Base-by-base conservation (phyloP, 2,113 vertebrate species). In the human (Homo sapiens) region DNA sequence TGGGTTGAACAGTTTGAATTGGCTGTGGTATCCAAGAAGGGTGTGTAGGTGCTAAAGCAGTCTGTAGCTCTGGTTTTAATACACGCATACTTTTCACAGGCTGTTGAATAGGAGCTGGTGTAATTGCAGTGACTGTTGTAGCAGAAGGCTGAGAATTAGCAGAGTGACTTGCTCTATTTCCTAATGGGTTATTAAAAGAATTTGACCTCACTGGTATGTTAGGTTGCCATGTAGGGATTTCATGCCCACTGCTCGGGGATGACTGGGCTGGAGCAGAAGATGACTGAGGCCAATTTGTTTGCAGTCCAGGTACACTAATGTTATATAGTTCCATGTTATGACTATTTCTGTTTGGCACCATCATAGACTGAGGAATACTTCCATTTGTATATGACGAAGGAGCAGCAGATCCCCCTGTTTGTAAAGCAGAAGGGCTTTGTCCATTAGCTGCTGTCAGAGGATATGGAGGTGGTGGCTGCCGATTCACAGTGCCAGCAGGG, bases 81-180 rank as follows among this genome's bases (percentile, higher is more conserved):
- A 99, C 99, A 0, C 99, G 99, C 98, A 99, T 99, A 93, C 99
- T 99, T 97, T 99, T 99, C 32, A 99, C 99, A 0, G 99, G 99
- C 43, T 99, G 99, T 94, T 99, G 99, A 98, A 99, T 99, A 94
- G 99, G 99, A 32, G 99, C 99, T 57, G 99, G 99, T 0, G 99
- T 99, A 97, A 99, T 99, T 76, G 99, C 99, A 0, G 99, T 99
- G 96, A 99, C 99, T 0, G 99, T 99, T 30, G 99, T 99, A 95
- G 99, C 99, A 0, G 99, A 99, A 30, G 99, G 99, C 96, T 99
- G 99, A 38, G 99, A 99, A 98, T 98, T 99, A 98, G 99, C 93
- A 0, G 98, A 95, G 90, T 99, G 99, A 83, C 97, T 97, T 35
- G 98, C 97, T 96, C 99, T 98, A 43, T 96, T 98, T 89, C 98